Base-by-base conservation (phyloP, 2,888 invertebrate genomes). In the Spodoptera littoralis region DNA sequence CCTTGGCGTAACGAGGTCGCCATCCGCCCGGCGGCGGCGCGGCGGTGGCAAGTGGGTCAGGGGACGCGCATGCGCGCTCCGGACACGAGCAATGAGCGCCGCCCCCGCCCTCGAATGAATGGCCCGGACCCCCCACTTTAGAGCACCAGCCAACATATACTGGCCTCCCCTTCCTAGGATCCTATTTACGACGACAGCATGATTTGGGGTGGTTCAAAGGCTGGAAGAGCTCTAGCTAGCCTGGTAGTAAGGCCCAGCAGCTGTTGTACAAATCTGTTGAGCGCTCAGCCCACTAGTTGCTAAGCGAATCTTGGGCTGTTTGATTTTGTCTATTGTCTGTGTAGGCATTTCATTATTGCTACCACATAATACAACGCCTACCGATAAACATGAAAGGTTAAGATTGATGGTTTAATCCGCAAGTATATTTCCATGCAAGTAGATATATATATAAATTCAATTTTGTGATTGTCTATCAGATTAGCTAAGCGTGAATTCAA, bases 11-110 rank as follows among this genome's bases (percentile, higher is more conserved):
- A 88, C 90, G 91, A 90, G 91, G 89, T 86, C 90, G 90, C 88
- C 86, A 88, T 88, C 88, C 85, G 85, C 80, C 83, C 77, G 81
- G 84, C 80, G 80, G 81, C 80, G 81, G 73, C 79, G 79, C 82
- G 82, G 81, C 85, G 86, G 72, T 72, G 74, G 84, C 92, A 92
- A 92, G 85, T 93, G 91, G 93, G 93, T 93, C 94, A 93, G 89
- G 83, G 89, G 88, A 87, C 90, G 90, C 92, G 93, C 92, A 92
- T 90, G 94, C 93, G 90, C 86, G 67, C 73, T 89, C 91, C 92
- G 92, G 92, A 93, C 90, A 86, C 88, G 80, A 79, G 89, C 93
- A 94, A 93, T 93, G 91, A 92, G 90, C 90, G 83, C 91, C 92
- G 91, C 92, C 93, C 93, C 91, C 91, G 87, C 87, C 87, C 89